Percentiles rank a stretch among this genome's conserved stretches.
Conservation (phyloP, 2,797 vertebrate species). For the Clarias pachynema region DNA sequence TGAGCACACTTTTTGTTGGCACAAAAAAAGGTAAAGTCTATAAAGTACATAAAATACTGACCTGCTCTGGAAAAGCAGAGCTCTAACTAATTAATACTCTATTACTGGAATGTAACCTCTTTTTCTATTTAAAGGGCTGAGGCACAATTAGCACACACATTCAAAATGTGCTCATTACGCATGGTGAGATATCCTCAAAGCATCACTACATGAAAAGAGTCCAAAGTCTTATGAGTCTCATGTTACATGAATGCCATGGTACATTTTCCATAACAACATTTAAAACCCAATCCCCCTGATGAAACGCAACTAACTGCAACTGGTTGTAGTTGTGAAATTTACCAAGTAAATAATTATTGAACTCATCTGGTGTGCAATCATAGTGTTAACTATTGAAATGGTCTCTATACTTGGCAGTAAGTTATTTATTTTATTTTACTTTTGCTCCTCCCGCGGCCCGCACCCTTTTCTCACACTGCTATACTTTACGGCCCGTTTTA, state of each 20-base stretch:
- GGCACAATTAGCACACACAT: slow-evolving; percentile 40
- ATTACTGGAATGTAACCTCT: slow-evolving; percentile 80
- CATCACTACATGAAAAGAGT: not conserved
- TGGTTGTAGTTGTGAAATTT: not conserved
- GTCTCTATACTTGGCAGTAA: slow-evolving; percentile 11
- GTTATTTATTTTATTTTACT: not conserved
- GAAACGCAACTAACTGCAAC: not conserved
- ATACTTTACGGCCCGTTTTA: slow-evolving; percentile 63
- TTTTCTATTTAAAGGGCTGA: slow-evolving; percentile 74
- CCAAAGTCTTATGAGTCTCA: not conserved
- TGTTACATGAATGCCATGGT: not conserved
- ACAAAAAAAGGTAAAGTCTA: slow-evolving; percentile 16
- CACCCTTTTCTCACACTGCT: slow-evolving; percentile 31
- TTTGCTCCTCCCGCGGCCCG: not conserved
- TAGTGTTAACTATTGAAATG: not conserved
- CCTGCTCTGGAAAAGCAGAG: slow-evolving; percentile 64
- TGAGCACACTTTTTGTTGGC: slow-evolving; percentile 14
- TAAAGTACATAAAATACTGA: slow-evolving; percentile 73
- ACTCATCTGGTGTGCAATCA: not conserved
- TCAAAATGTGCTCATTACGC: slow-evolving; percentile 26
- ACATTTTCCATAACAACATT: not conserved
- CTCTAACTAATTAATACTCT: slow-evolving; percentile 74
- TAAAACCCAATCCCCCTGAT: not conserved
- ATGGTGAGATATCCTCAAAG: not conserved
- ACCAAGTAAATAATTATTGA: slow-evolving; percentile 3